phyloP scores from a whole-genome alignment of 1,140 invertebrate species.

The Halesus radiatus region DNA sequence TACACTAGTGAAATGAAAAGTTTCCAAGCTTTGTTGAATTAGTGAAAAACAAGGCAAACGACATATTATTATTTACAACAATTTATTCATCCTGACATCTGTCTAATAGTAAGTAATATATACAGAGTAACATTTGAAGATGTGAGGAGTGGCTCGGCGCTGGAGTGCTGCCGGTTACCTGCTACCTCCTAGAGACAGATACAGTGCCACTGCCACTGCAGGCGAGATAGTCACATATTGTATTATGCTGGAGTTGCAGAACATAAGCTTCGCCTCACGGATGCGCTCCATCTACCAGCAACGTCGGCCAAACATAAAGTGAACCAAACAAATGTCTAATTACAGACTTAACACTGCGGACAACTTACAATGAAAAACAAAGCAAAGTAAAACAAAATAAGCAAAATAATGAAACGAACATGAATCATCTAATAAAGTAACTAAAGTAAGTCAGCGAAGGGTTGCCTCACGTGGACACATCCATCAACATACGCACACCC shows the following conservation, averaged over 20 bases:
- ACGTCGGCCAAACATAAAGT: constrained; percentile 23
- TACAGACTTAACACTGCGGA: constrained; percentile 20
- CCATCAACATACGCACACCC: constrained; percentile 21
- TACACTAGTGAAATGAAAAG: constrained; percentile 33
- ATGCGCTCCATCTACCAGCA: background rate
- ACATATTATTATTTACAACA: constrained; percentile 47
- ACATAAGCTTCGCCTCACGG: no score
- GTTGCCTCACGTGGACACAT: background rate
- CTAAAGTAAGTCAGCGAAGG: constrained; percentile 48
- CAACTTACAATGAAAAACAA: constrained; percentile 47
- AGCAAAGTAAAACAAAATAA: constrained; percentile 50
- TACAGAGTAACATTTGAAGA: constrained; percentile 37
- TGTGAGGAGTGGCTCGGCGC: constrained; percentile 6
- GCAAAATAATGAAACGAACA: constrained; percentile 52
- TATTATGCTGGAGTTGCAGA: background rate
- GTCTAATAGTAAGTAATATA: constrained; percentile 32
- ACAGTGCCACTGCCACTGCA: no score
- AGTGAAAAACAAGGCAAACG: constrained; percentile 43
- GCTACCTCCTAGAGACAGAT: no score
- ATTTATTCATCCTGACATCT: constrained; percentile 15
- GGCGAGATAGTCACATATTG: constrained; percentile 1
- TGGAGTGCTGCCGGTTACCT: no score
- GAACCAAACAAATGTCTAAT: constrained; percentile 19
- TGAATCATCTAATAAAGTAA: constrained; percentile 56
- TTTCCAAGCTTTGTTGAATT: constrained; percentile 37